These are phyloP conservation scores for Oxyruncus cristatus DNA, from an alignment of 2,113 vertebrate genomes.

Conservation along the genomic window DNA sequence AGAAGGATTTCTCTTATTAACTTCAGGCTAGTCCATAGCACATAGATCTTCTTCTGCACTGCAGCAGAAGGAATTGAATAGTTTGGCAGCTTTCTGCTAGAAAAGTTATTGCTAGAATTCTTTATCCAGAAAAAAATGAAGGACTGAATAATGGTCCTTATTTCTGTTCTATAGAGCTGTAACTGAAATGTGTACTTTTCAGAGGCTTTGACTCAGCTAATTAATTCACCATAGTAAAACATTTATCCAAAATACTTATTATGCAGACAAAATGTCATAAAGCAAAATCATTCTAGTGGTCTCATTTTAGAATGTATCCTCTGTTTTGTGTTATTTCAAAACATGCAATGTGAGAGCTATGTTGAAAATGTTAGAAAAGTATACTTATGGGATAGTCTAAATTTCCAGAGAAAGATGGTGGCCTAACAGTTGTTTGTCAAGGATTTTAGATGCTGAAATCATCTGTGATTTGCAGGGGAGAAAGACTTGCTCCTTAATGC, in stretches of 20 bases:
- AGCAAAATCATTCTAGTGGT: background rate
- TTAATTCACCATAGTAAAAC: background rate
- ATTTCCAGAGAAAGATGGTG: background rate
- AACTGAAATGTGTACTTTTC: background rate
- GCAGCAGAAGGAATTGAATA: background rate
- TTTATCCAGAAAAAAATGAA: background rate
- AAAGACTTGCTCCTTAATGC: background rate
- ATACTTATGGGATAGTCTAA: background rate
- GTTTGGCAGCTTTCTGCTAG: background rate
- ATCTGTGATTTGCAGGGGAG: background rate
- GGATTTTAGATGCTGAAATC: background rate
- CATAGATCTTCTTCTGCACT: background rate
- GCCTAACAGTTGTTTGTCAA: background rate
- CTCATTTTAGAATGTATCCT: background rate
- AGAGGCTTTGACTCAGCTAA: background rate
- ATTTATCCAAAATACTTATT: background rate
- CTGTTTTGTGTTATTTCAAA: background rate
- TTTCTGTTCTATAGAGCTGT: background rate
- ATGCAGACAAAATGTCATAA: background rate
- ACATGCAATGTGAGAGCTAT: background rate
- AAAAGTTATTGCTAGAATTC: background rate
- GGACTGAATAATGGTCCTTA: background rate
- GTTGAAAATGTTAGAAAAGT: background rate
- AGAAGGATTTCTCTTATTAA: background rate
- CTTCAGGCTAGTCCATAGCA: background rate